A percentile compares a stretch with the other conserved stretches of the same genome.
phyloP scores from a whole-genome alignment of 2,113 vertebrate species.

The Pseudopipra pipra region DNA sequence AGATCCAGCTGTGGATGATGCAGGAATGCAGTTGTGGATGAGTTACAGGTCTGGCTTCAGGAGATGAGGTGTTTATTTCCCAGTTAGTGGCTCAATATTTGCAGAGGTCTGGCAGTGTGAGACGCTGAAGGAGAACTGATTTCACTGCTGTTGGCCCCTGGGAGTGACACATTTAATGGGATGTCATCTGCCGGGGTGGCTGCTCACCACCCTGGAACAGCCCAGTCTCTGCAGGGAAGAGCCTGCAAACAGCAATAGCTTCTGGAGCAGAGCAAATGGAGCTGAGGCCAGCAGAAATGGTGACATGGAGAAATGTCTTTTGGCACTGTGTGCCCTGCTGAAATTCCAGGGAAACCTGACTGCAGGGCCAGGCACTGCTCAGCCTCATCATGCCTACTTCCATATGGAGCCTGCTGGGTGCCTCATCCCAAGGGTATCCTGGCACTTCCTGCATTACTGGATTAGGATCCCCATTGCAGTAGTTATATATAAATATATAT shows the following conservation, averaged over 20 bases:
- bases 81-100: background rate
- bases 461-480: background rate
- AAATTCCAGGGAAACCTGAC: background rate
- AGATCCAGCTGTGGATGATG: background rate
- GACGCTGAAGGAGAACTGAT: background rate
- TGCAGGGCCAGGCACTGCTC: background rate
- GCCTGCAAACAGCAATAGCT: background rate
- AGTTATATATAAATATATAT: background rate
- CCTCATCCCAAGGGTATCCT: background rate
- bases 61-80: background rate
- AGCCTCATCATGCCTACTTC: background rate
- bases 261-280: background rate
- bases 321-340: background rate
- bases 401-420: accelerated
- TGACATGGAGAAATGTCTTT: background rate
- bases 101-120: background rate
- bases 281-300: background rate
- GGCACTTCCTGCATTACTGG: background rate
- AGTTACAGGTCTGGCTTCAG: background rate
- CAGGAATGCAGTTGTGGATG: background rate
- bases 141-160: background rate
- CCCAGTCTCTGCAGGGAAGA: background rate
- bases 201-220: background rate
- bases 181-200: background rate
- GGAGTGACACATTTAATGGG: background rate